Evolutionary conservation across 2,888 invertebrate genomes (phyloP).

Genomic region (Lumbricus terrestris): DNA sequence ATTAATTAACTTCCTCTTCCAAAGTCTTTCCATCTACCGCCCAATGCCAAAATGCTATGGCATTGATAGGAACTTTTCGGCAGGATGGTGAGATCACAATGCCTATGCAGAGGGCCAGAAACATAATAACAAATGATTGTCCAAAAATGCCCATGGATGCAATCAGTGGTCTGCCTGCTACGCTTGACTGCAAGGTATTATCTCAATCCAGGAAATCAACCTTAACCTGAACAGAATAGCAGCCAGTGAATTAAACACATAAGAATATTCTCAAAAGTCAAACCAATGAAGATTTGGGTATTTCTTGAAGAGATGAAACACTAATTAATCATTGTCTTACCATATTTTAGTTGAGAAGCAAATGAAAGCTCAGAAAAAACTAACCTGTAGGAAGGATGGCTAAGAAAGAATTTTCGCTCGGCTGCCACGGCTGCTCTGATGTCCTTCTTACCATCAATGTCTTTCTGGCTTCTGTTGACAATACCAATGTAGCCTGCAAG

Average conservation of each 20-base stretch:
- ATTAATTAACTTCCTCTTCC: no score
- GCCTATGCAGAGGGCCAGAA: no score
- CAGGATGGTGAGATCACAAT: no score
- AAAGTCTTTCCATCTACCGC: no score
- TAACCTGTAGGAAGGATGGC: conserved; percentile 38
- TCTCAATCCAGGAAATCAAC: no score
- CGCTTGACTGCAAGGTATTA: no score
- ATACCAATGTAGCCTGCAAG: conserved; percentile 42
- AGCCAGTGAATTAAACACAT: not conserved
- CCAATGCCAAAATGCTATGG: no score
- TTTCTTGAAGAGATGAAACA: not conserved
- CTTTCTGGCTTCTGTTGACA: conserved; percentile 42
- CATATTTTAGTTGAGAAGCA: not conserved
- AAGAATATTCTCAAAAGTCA: not conserved
- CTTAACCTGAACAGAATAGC: not conserved
- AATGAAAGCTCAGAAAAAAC: not conserved
- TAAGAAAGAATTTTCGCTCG: conserved; percentile 40
- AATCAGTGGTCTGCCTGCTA: no score
- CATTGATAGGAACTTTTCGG: no score
- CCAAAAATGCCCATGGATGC: no score
- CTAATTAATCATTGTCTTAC: not conserved
- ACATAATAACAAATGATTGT: no score
- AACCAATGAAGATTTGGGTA: not conserved
- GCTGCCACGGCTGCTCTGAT: conserved; percentile 39
- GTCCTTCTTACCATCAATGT: conserved; percentile 42